Percentiles rank a stretch among this genome's conserved stretches.
phyloP scores from a whole-genome alignment of 2,113 vertebrate genomes.

The Eulacestoma nigropectus region DNA sequence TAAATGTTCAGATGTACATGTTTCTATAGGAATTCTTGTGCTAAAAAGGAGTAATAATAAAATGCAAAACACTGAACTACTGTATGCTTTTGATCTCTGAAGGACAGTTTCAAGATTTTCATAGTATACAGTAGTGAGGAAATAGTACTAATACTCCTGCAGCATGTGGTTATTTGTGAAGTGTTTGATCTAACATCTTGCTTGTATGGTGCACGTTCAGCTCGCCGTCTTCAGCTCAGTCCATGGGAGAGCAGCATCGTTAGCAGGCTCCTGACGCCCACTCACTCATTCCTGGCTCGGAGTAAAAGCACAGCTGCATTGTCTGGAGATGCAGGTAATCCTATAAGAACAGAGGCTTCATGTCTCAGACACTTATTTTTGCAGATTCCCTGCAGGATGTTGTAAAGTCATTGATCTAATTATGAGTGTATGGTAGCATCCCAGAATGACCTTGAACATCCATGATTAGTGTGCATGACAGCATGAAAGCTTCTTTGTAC shows the following conservation, averaged over 20 bases:
- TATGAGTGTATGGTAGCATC: background rate
- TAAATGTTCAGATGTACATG: background rate
- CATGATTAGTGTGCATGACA: background rate
- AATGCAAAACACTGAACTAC: background rate
- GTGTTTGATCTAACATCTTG: constrained; percentile 62
- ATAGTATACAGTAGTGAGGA: background rate
- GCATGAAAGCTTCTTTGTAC: background rate
- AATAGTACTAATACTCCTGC: background rate
- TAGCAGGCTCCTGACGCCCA: constrained; percentile 92
- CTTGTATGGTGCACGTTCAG: constrained; percentile 77
- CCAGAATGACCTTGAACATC: background rate
- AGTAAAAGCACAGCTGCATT: constrained; percentile 92
- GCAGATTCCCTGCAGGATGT: background rate
- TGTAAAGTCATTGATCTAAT: background rate
- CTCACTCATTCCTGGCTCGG: constrained; percentile 94
- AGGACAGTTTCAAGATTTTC: background rate
- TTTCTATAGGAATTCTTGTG: background rate
- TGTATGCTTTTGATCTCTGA: background rate
- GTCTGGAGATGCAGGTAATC: constrained; percentile 91
- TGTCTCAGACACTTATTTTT: background rate
- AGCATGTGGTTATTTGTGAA: background rate
- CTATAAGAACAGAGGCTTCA: background rate
- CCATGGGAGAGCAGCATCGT: constrained; percentile 92
- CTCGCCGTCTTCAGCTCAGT: constrained; percentile 87
- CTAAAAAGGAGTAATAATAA: background rate